Evolutionary conservation across 2,113 vertebrate species (phyloP).

Genomic region (Myotis davidii): DNA sequence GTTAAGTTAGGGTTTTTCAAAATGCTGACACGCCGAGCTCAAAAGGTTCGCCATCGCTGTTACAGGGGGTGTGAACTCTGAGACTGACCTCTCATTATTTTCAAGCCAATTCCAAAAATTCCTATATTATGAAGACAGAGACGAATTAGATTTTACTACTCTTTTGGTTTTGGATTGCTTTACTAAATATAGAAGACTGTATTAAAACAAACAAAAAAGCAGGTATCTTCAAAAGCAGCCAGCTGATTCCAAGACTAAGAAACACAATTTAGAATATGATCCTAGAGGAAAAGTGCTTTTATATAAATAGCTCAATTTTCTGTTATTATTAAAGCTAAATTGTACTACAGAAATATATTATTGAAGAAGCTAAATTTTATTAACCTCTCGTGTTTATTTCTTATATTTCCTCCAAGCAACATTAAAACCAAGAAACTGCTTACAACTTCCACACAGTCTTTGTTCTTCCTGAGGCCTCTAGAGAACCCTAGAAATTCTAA

Average conservation of each 20-base stretch:
- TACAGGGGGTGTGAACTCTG: not conserved
- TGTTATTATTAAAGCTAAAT: constrained; percentile 61
- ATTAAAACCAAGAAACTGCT: constrained; percentile 68
- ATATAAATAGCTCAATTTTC: constrained; percentile 45
- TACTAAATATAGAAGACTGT: not conserved
- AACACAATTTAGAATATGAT: constrained; percentile 44
- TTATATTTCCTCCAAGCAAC: constrained; percentile 63
- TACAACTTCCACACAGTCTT: constrained; percentile 59
- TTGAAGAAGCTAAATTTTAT: constrained; percentile 64
- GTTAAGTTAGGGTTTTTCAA: too few species aligned
- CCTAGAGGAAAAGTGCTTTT: constrained; percentile 34
- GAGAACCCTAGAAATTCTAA: constrained; percentile 74
- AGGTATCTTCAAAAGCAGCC: not conserved
- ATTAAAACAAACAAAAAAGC: constrained; percentile 39
- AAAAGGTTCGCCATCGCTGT: not conserved
- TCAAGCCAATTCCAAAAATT: constrained; percentile 32
- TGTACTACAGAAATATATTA: constrained; percentile 47
- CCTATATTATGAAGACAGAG: constrained; percentile 40
- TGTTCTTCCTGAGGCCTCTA: constrained; percentile 62
- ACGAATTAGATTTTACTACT: constrained; percentile 3
- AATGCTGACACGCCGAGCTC: too few species aligned
- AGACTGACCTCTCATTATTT: constrained; percentile 58
- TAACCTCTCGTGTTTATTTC: constrained; percentile 69
- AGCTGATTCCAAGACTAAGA: not conserved
- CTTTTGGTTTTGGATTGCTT: constrained; percentile 14